Percentiles rank a stretch among this genome's conserved stretches.
Conservation (phyloP, 30 jellyfish, hydroid and myxozoan genomes). For the Cassiopea xamachana region DNA sequence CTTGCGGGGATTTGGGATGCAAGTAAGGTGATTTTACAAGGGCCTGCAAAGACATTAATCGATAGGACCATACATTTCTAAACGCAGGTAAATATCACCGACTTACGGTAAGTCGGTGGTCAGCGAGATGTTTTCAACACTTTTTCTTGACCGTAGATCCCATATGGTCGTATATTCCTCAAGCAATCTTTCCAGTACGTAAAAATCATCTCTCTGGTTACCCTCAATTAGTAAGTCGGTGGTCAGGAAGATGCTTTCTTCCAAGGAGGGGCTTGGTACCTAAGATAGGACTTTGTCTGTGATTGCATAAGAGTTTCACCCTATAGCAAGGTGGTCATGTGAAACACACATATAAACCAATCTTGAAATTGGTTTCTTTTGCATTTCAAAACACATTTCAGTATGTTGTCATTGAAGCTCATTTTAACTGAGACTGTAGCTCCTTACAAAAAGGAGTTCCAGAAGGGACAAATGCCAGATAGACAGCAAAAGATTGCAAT, state of each 20-base stretch:
- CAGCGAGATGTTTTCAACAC: neutral
- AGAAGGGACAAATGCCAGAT: too few relatives aligned
- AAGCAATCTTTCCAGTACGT: neutral
- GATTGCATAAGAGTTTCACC: too few relatives aligned
- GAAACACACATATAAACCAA: too few relatives aligned
- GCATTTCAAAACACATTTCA: too few relatives aligned
- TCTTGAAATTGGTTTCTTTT: too few relatives aligned
- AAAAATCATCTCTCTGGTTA: neutral
- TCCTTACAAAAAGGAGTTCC: too few relatives aligned
- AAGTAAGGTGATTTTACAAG: neutral
- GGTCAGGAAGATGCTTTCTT: neutral
- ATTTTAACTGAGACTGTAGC: too few relatives aligned
- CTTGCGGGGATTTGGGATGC: neutral
- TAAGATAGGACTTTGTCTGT: too few relatives aligned
- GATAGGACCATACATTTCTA: neutral
- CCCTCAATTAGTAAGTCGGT: neutral
- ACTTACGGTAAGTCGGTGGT: neutral
- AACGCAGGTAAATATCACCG: neutral
- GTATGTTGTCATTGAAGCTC: too few relatives aligned
- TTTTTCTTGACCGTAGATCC: neutral
- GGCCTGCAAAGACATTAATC: neutral
- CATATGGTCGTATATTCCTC: neutral
- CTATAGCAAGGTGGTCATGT: too few relatives aligned
- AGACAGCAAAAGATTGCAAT: too few relatives aligned
- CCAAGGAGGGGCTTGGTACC: too few relatives aligned